phyloP scores from a whole-genome alignment of 2,113 vertebrate species.

The Centropristis striata region DNA sequence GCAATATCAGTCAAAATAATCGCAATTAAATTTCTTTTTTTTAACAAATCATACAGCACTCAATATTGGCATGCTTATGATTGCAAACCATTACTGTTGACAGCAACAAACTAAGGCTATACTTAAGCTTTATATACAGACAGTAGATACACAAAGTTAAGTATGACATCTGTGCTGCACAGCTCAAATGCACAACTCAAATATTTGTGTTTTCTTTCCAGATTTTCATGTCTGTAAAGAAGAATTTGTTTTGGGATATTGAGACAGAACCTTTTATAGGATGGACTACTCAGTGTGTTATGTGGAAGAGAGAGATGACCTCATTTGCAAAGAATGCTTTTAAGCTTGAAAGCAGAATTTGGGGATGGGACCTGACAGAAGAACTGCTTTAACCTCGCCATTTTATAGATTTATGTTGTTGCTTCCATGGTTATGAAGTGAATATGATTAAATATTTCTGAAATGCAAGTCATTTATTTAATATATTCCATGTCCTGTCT shows the following conservation, averaged over 20 bases:
- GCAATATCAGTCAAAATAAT: too few relatives aligned
- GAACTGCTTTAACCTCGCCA: background rate
- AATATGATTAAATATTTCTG: constrained; percentile 1
- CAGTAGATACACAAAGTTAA: background rate
- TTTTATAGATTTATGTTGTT: background rate
- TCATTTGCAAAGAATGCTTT: constrained; percentile 61
- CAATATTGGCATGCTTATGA: background rate
- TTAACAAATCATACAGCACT: too few relatives aligned
- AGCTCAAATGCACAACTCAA: background rate
- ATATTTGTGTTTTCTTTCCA: background rate
- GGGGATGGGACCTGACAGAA: constrained; percentile 23
- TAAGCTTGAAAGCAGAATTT: constrained; percentile 32
- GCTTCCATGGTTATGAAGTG: background rate
- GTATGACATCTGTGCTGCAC: constrained; percentile 3
- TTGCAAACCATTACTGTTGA: background rate
- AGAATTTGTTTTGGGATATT: constrained; percentile 1
- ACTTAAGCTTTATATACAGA: background rate
- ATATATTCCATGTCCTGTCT: constrained; percentile 2
- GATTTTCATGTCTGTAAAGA: background rate
- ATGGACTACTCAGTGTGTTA: constrained; percentile 27
- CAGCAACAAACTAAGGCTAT: background rate
- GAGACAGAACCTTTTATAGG: constrained; percentile 38
- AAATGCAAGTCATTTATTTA: background rate
- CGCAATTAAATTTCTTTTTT: too few relatives aligned
- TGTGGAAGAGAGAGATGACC: constrained; percentile 46